phyloP scores from a whole-genome alignment of 2,113 vertebrate species.

The Jaculus jaculus region DNA sequence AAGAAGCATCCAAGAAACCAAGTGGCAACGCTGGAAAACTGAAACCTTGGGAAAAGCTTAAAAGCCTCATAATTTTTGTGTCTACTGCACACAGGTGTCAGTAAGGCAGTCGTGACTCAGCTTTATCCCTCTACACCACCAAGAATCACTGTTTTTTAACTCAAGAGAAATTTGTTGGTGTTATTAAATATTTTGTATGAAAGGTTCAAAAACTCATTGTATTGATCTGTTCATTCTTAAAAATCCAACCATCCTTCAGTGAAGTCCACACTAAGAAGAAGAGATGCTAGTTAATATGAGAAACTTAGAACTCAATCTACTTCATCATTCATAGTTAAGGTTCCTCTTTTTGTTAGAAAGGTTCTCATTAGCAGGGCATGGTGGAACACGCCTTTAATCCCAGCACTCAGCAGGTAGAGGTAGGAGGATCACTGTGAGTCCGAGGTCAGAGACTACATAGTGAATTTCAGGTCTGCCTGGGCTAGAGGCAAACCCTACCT shows the following conservation, averaged over 20 bases:
- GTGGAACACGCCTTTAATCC: too few species aligned
- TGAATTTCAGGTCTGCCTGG: too few species aligned
- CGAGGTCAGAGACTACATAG: too few species aligned
- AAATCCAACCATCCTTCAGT: not conserved
- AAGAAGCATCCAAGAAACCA: too few species aligned
- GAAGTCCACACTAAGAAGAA: not conserved
- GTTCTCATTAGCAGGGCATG: not conserved
- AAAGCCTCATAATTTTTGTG: not conserved
- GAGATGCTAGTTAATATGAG: not conserved
- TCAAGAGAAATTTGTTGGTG: not conserved
- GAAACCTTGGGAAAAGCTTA: not conserved
- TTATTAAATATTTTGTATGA: not conserved
- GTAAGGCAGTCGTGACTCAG: not conserved
- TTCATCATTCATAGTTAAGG: not conserved
- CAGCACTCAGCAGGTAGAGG: too few species aligned
- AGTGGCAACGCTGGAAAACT: not conserved
- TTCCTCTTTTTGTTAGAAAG: constrained; percentile 35
- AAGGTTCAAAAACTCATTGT: not conserved
- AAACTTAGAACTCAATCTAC: not conserved
- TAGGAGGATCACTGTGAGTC: too few species aligned
- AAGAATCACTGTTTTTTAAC: not conserved
- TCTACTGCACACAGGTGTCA: not conserved
- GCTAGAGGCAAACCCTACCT: too few species aligned
- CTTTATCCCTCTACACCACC: not conserved
- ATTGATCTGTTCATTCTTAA: not conserved